These are phyloP conservation scores for Dreissena rostriformis DNA, from an alignment of 1,140 invertebrate species.

Conservation along the genomic window DNA sequence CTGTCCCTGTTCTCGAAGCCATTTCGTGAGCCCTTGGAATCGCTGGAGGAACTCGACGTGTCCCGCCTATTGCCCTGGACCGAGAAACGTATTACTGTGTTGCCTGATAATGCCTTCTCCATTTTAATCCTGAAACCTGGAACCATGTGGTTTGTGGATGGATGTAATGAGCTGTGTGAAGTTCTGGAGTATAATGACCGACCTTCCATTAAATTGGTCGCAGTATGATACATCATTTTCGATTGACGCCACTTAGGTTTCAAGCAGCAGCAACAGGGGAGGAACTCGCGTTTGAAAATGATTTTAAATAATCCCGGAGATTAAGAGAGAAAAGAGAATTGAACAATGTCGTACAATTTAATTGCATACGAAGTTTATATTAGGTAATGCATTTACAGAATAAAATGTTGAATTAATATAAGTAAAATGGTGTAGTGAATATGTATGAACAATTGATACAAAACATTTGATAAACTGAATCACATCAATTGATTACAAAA, in stretches of 20 bases:
- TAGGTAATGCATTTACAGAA: no score
- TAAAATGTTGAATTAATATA: no score
- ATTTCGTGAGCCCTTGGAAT: background rate
- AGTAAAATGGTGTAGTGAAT: no score
- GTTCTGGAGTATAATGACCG: conserved; percentile 28
- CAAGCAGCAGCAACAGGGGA: conserved; percentile 73
- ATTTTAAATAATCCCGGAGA: conserved; percentile 78
- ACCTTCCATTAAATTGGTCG: background rate
- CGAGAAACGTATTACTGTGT: conserved; percentile 13
- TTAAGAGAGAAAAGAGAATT: no score
- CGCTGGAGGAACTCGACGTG: background rate
- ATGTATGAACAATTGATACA: no score
- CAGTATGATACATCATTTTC: conserved; percentile 1
- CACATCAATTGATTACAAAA: no score
- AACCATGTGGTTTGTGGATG: background rate
- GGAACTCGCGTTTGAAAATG: conserved; percentile 76
- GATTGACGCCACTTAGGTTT: conserved; percentile 47
- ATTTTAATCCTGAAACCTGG: conserved; percentile 28
- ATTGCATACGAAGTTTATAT: no score
- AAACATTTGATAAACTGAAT: no score
- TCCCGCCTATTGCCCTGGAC: background rate
- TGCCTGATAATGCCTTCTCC: conserved; percentile 4
- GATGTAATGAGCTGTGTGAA: conserved; percentile 14
- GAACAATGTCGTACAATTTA: no score
- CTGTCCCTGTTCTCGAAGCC: background rate